A percentile compares a stretch with the other conserved stretches of the same genome.
These are phyloP conservation scores for Amphiprion clarkii DNA, from an alignment of 2,797 vertebrate species.

Conservation along the genomic window DNA sequence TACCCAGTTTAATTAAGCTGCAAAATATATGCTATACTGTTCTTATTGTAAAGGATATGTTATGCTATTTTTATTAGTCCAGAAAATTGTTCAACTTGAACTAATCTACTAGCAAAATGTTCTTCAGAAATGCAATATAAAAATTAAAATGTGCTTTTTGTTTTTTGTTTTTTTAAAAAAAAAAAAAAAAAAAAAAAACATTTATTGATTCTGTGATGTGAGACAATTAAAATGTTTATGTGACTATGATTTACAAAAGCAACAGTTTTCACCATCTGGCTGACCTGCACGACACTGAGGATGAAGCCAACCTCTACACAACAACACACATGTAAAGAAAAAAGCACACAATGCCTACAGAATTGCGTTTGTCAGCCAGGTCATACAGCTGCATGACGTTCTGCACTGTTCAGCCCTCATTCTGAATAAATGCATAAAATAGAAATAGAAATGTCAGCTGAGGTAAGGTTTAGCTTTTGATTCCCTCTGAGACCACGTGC, in stretches of 20 bases:
- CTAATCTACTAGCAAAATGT: too few species aligned
- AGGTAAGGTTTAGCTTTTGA: background rate
- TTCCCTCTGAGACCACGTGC: background rate
- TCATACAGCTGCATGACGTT: constrained; percentile 90
- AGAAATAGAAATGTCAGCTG: background rate
- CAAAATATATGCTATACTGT: background rate
- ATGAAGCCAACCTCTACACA: constrained; percentile 79
- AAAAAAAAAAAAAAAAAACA: too few species aligned
- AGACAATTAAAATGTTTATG: constrained; percentile 35
- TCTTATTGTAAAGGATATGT: too few species aligned
- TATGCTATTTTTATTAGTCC: too few species aligned
- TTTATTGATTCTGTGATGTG: background rate
- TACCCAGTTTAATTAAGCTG: background rate
- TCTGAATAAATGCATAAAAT: constrained; percentile 72
- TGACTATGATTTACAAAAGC: constrained; percentile 54
- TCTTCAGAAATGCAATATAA: too few species aligned
- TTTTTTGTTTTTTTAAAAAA: too few species aligned
- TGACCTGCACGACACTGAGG: constrained; percentile 88
- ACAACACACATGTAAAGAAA: too few species aligned
- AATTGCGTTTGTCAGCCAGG: constrained; percentile 87
- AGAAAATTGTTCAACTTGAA: too few species aligned
- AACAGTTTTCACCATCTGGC: constrained; percentile 89
- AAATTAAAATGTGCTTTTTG: background rate
- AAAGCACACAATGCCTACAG: constrained; percentile 53
- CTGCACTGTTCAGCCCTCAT: constrained; percentile 79